Conservation (phyloP, 2,113 vertebrate genomes). For the Nothobranchius kuhntae region DNA sequence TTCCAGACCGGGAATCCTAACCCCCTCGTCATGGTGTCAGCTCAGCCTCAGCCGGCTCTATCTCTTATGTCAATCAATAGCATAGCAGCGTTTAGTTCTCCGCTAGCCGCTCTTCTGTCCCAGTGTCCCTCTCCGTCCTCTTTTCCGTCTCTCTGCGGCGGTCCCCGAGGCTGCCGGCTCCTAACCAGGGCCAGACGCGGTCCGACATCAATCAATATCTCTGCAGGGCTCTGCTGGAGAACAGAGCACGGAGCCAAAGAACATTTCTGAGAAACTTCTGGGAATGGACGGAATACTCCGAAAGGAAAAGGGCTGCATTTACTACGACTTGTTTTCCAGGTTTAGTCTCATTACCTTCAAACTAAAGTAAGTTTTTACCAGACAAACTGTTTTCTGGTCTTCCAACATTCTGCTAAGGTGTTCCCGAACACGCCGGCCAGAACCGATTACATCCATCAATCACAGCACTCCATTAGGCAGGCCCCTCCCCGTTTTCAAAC, state of each 20-base stretch:
- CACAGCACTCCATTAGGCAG: neutral
- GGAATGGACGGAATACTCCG: slow-evolving; percentile 3
- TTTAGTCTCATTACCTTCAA: slow-evolving; percentile 25
- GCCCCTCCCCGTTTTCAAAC: neutral
- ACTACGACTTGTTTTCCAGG: slow-evolving; percentile 9
- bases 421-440: neutral
- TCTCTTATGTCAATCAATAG: slow-evolving; percentile 62
- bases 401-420: neutral
- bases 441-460: neutral
- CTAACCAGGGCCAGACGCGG: slow-evolving; percentile 40
- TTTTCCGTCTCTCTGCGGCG: slow-evolving; percentile 43
- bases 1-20: neutral
- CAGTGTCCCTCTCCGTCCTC: slow-evolving; percentile 36
- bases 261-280: slow-evolving; percentile 31
- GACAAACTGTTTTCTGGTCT: neutral
- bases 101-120: slow-evolving; percentile 2
- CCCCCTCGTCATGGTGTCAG: slow-evolving; percentile 21
- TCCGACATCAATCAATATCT: slow-evolving; percentile 56
- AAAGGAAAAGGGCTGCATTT: slow-evolving; percentile 15
- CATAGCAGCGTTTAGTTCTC: slow-evolving; percentile 47
- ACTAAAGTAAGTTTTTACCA: slow-evolving; percentile 1
- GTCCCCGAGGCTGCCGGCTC: slow-evolving; percentile 33
- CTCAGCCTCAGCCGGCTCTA: slow-evolving; percentile 10
- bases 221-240: slow-evolving; percentile 29
- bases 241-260: slow-evolving; percentile 9